Evolutionary conservation across 1,140 invertebrate species (phyloP).

Genomic region (Goniozus legneri): DNA sequence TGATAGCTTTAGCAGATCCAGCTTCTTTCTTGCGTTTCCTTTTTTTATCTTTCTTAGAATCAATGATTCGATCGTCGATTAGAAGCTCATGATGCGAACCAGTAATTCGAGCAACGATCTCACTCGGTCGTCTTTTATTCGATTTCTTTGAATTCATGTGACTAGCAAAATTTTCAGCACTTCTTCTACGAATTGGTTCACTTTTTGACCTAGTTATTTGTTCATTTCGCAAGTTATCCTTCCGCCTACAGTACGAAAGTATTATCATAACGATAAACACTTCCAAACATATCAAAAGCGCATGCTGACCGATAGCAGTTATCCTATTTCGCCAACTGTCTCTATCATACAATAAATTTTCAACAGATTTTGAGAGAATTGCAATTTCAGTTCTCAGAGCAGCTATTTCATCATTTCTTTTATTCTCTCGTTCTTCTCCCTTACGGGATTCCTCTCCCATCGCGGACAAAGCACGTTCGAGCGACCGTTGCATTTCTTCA

Average conservation of each 20-base stretch:
- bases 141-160: constrained; percentile 34
- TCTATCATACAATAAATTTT: constrained; percentile 61
- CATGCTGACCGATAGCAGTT: constrained; percentile 57
- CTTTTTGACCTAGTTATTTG: constrained; percentile 16
- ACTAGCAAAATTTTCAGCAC: constrained; percentile 40
- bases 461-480: constrained; percentile 75
- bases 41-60: constrained; percentile 39
- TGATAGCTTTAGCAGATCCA: background rate
- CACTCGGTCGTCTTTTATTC: constrained; percentile 68
- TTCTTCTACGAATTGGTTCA: constrained; percentile 13
- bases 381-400: constrained; percentile 61
- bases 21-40: constrained; percentile 49
- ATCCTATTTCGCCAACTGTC: constrained; percentile 63
- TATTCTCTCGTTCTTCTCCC: constrained; percentile 66
- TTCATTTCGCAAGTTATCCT: constrained; percentile 20
- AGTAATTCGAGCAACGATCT: constrained; percentile 69
- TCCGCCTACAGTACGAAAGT: constrained; percentile 50
- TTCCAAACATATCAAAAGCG: constrained; percentile 55
- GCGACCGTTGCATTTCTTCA: constrained; percentile 85
- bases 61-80: constrained; percentile 41
- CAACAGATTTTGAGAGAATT: constrained; percentile 56
- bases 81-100: constrained; percentile 57
- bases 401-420: constrained; percentile 62
- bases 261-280: constrained; percentile 53
- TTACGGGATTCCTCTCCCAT: constrained; percentile 72